Evolutionary conservation across 2,797 vertebrate species (phyloP), one percentile per base, ranked within the genome.

Genomic region (Protosalanx chinensis): DNA sequence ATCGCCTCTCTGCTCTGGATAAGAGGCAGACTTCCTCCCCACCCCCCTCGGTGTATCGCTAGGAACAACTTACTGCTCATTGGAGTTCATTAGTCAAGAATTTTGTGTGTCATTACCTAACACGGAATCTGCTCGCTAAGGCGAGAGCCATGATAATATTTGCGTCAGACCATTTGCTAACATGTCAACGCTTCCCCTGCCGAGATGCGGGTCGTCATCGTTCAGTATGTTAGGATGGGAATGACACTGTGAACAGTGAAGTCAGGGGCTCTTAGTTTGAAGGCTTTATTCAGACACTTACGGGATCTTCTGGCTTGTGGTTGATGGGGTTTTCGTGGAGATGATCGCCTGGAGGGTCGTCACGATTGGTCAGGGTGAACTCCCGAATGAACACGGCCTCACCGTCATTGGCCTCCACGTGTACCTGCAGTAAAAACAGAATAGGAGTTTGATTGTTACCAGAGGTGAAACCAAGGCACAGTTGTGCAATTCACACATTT

Each of bases 321-420:
- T 83, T 87, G 67, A 77, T 89, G 76, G 91, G 84, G 82, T 86
- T 84, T 77, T 96, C 95, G 5, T 92, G 91, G 16, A 94, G 87
- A 60, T 95, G 92, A 82, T 98, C 96, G 62, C 98, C 97, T 0
- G 93, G 91, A 49, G 96, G 93, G 73, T 93, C 93, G 81, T 97
- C 96, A 84, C 93, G 91, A 61, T 93, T 93, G 85, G 95, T 96
- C 80, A 99, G 83, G 7, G 96, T 95, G 89, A 94, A 99, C 87
- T 99, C 97, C 73, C 95, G 91, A 72, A 99, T 94, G 81, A 99
- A 99, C 79, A 98, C 93, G 15, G 94, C 95, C 0, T 87, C 91
- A 29, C 91, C 95, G 41, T 95, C 90, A 67, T 86, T 89, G 81
- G 94, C 90, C 70, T 92, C 85, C 76, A 91, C 94, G 3, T 78